Evolutionary conservation across 2,797 vertebrate genomes (phyloP), one percentile per base, ranked within the genome.

Genomic region (Bucorvus abyssinicus): DNA sequence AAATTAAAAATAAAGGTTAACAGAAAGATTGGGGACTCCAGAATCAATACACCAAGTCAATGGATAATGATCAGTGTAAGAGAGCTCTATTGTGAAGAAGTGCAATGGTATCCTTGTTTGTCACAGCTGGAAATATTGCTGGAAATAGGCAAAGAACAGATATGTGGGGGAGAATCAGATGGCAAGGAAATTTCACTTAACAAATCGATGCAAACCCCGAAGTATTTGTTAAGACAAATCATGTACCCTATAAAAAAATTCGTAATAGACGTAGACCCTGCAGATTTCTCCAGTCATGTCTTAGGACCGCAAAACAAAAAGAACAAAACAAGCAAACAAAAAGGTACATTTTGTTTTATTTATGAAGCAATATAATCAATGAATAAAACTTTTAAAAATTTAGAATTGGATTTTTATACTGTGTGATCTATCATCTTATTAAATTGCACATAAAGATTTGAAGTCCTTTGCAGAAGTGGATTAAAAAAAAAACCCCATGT

Each of bases 1-100:
- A 70, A 94, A 94, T 93, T 86, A 91, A 83, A 94, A 93, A 75
- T 73, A 87, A 55, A 96, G 88, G 77, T 95, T 89, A 92, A 76
- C 50, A 74, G 64, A 84, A 96, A 36, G 91, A 84, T 83, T 87
- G 95, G 89, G 67, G 29, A 95, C 49, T 92, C 47, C 56, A 83
- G 82, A 60, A 92, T 90, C 75, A 90, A 95, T 91, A 96, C 52
- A n/a, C 8, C 69, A 53, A 78, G 68, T 93, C 49, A 23, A 38
- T 79, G 75, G 90, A 65, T 93, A 93, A 93, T 70, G 85, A 84
- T 85, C 40, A 49, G n/a, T 82, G 49, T 70, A 67, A 87, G 82
- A 91, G 79, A 92, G 80, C 65, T 77, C 74, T 70, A 36, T 79
- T 87, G 83, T 69, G 53, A 50, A 87, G 47, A 71, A 85, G 47